A percentile compares a stretch with the other conserved stretches of the same genome.
Evolutionary conservation across 2,113 vertebrate species (phyloP).

Genomic region (Xyliphius kryptos): DNA sequence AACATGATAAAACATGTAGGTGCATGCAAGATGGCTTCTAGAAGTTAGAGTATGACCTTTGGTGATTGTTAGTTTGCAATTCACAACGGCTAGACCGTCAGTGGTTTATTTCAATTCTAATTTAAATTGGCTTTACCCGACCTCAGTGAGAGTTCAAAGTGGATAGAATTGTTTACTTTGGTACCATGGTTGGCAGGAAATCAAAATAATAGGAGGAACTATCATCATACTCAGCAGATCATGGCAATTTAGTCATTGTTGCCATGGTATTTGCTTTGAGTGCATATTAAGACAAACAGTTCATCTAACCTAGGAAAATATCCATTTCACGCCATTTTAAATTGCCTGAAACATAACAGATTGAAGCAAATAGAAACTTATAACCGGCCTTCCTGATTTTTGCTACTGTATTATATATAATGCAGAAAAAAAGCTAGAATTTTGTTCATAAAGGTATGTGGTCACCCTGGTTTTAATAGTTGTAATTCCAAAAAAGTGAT

Average conservation of each 20-base stretch:
- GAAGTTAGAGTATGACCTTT: conserved; percentile 54
- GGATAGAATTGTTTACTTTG: not conserved
- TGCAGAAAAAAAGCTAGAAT: conserved; percentile 10
- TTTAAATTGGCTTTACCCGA: not conserved
- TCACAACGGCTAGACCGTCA: conserved; percentile 4
- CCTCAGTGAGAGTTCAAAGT: conserved; percentile 1
- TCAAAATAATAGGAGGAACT: conserved; percentile 2
- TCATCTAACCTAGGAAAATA: not conserved
- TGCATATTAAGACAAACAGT: conserved; percentile 15
- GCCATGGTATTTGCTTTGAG: conserved; percentile 1
- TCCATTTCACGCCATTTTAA: conserved; percentile 6
- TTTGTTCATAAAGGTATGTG: conserved; percentile 4
- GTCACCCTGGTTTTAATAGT: conserved; percentile 20
- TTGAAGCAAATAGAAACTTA: conserved; percentile 1
- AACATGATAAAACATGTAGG: conserved; percentile 51
- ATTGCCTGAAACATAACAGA: not conserved
- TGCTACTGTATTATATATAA: conserved; percentile 10
- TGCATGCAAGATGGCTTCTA: conserved; percentile 62
- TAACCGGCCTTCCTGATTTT: not conserved
- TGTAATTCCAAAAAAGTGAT: conserved; percentile 45
- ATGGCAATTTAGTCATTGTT: conserved; percentile 38
- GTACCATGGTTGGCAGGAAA: not conserved
- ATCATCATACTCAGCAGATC: conserved; percentile 48
- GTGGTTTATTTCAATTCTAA: not conserved
- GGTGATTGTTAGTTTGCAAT: conserved; percentile 67